Percentiles rank a stretch among this genome's conserved stretches.
phyloP scores from a whole-genome alignment of 1,140 invertebrate genomes.

The Carcinoscorpius rotundicauda region DNA sequence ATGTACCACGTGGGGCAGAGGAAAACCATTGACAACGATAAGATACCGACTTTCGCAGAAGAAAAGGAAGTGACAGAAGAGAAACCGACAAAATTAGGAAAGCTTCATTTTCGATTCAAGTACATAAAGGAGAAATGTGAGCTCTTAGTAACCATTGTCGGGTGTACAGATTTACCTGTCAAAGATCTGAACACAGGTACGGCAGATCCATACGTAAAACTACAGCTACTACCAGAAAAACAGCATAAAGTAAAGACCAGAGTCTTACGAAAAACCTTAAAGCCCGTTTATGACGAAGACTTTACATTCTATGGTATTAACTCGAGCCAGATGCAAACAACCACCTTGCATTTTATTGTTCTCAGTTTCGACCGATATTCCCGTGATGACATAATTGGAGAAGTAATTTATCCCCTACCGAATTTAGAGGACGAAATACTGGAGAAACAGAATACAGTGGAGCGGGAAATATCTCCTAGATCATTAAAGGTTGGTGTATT shows the following conservation, averaged over 20 bases:
- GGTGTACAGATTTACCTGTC: constrained; percentile 66
- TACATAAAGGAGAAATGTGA: constrained; percentile 80
- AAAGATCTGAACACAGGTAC: constrained; percentile 50
- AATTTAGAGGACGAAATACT: constrained; percentile 15
- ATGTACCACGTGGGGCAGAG: constrained; percentile 39
- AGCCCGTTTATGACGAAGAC: constrained; percentile 90
- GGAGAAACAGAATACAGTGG: constrained; percentile 18
- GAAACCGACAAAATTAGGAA: constrained; percentile 51
- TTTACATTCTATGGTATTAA: constrained; percentile 92
- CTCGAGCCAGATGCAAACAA: constrained; percentile 64
- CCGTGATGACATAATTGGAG: constrained; percentile 91
- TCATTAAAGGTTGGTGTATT: constrained; percentile 10
- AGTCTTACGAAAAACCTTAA: constrained; percentile 77
- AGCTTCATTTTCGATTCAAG: constrained; percentile 72
- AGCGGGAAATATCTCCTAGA: constrained; percentile 13
- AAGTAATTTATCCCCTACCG: constrained; percentile 63
- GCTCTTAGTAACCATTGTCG: constrained; percentile 77
- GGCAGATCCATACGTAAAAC: constrained; percentile 86
- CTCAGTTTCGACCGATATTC: constrained; percentile 95
- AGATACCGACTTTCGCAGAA: constrained; percentile 37
- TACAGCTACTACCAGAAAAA: constrained; percentile 85
- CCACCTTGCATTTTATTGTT: constrained; percentile 84
- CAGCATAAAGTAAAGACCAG: constrained; percentile 91
- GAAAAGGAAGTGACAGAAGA: constrained; percentile 29
- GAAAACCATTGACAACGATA: constrained; percentile 36